Evolutionary conservation across 2,888 invertebrate species (phyloP), one percentile per base, ranked within the genome.

Genomic region (Holacanthella duospinosa): DNA sequence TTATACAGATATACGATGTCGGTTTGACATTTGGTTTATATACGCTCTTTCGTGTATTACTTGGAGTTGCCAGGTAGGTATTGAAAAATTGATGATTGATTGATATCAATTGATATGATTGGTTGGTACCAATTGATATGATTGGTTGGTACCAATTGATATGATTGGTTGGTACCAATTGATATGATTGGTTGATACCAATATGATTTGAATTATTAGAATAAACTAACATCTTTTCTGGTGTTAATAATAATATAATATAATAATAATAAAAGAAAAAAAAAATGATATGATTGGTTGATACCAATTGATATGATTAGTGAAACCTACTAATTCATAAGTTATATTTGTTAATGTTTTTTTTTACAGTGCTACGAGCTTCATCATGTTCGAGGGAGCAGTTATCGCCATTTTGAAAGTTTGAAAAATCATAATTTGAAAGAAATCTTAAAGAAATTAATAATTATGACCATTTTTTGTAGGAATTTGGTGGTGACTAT

Each of bases 361-460:
- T 74, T 27, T 74, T 55, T 43, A 9, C 43, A 70, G 73, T 48
- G 74, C 74, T 9, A 87, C 87, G 1, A 84, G 86, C 0, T 87
- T 86, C 75, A 86, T 87, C 28, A 87, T 88, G 86, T 88, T 88
- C 75, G 87, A 88, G 77, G 77, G 87, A 1, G 88, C 88, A 0
- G 87, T 86, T 1, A 86, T 88, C 64, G 85, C 87, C 3, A 86
- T 88, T 71, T 78, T 88, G 82, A 73, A 66, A 69, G 72, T 68
- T 59, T 61, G 43, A 55, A 63, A 27, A 12, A 9, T 59, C 12
- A 9, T 24, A 59, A 58, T 58, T 29, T 4, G 12, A 29, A n/a
- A 26, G 21, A 29, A 48, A 60, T 2, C 6, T 59, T 59, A 48
- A 21, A 21, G 27, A 29, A 28, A 9, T 26, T 26, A 9, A 24